These are phyloP conservation scores for Melanaphis sacchari DNA, from an alignment of 1,140 invertebrate species.

Conservation along the genomic window DNA sequence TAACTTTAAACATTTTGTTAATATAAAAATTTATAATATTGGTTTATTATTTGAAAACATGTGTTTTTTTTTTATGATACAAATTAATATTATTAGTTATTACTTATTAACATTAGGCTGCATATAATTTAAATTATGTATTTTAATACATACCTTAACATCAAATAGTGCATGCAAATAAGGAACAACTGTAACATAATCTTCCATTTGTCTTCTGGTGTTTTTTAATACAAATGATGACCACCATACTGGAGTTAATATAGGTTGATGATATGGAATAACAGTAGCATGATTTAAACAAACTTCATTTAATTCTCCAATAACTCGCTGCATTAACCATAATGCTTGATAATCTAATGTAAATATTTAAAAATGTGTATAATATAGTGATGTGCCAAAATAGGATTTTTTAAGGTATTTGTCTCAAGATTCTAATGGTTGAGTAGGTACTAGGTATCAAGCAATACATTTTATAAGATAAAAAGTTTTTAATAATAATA, in stretches of 20 bases:
- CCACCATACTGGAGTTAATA: slow-evolving; percentile 20
- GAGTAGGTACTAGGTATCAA: no score
- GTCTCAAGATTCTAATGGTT: no score
- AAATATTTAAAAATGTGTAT: background rate
- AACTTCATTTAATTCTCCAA: slow-evolving; percentile 74
- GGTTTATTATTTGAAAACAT: background rate
- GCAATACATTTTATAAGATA: no score
- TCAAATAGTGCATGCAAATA: slow-evolving; percentile 75
- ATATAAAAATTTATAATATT: slow-evolving; percentile 36
- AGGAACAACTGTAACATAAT: slow-evolving; percentile 79
- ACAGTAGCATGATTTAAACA: slow-evolving; percentile 72
- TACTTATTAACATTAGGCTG: background rate
- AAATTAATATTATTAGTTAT: no score
- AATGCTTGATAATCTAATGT: slow-evolving; percentile 73
- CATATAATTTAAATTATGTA: slow-evolving; percentile 50
- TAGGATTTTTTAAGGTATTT: no score
- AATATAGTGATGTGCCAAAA: no score
- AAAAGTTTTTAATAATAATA: no score
- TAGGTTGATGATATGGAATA: slow-evolving; percentile 48
- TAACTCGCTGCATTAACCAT: slow-evolving; percentile 76
- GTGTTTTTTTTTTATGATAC: background rate
- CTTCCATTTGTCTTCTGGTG: slow-evolving; percentile 84
- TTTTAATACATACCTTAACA: slow-evolving; percentile 66
- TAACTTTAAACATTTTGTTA: background rate
- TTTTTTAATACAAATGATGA: slow-evolving; percentile 74